Conservation (phyloP, 2,888 invertebrate species). For the Monoplex corrugatus region DNA sequence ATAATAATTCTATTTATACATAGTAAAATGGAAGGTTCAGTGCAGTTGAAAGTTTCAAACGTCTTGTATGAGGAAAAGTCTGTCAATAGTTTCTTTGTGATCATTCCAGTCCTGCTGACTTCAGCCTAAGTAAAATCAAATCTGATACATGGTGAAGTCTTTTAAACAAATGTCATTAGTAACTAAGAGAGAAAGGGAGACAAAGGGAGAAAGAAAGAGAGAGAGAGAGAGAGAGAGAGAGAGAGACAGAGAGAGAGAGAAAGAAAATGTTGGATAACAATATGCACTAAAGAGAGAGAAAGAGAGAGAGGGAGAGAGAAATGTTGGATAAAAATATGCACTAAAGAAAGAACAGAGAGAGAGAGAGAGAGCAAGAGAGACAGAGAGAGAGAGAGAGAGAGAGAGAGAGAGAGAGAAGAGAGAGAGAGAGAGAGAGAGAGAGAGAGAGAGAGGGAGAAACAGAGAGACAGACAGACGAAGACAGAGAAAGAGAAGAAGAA, state of each 20-base stretch:
- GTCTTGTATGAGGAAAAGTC: too few species aligned
- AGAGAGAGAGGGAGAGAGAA: background rate
- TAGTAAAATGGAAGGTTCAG: too few species aligned
- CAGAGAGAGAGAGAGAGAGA: background rate
- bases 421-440: background rate
- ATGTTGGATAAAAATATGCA: background rate
- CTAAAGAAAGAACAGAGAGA: constrained; percentile 10
- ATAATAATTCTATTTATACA: too few species aligned
- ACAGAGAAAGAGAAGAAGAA: background rate
- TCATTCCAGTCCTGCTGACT: too few species aligned
- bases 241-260: constrained; percentile 35
- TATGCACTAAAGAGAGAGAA: constrained; percentile 8
- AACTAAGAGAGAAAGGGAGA: background rate
- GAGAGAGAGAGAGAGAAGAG: background rate
- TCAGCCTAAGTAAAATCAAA: too few species aligned
- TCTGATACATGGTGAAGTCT: too few species aligned
- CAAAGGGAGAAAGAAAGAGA: background rate
- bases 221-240: constrained; percentile 33
- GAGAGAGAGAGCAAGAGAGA: constrained; percentile 32
- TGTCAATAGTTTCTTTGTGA: too few species aligned
- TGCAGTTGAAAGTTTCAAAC: too few species aligned
- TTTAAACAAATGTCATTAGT: too few species aligned
- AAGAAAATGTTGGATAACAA: background rate
- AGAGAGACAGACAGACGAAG: background rate
- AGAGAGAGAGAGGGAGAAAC: background rate